A percentile compares a stretch with the other conserved stretches of the same genome.
Evolutionary conservation across 2,888 invertebrate genomes (phyloP).

Genomic region (Cheilosia grossa): DNA sequence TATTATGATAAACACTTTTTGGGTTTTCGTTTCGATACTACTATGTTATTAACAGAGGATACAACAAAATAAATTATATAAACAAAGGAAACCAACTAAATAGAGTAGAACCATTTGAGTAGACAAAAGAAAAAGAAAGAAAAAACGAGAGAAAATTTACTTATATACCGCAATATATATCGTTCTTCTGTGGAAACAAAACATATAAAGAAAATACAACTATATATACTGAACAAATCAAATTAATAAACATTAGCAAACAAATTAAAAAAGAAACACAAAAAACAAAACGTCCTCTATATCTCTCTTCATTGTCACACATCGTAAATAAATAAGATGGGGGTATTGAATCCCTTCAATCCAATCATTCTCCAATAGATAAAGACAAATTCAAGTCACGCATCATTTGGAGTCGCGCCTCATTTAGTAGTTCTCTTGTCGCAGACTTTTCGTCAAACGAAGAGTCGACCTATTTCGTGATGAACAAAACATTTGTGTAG

Average conservation of each 20-base stretch:
- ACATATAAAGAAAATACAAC: conserved; percentile 37
- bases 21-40: conserved; percentile 53
- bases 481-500: conserved; percentile 3
- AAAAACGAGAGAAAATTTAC: conserved; percentile 40
- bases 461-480: not conserved
- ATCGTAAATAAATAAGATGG: conserved; percentile 1
- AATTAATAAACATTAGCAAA: conserved; percentile 36
- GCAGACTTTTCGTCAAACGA: too few species aligned
- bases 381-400: too few species aligned
- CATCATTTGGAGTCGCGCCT: too few species aligned
- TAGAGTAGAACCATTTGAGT: conserved; percentile 40
- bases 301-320: conserved; percentile 23
- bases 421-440: too few species aligned
- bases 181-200: conserved; percentile 60
- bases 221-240: conserved; percentile 50
- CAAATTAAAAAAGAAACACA: conserved; percentile 18
- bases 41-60: conserved; percentile 43
- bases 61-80: conserved; percentile 36
- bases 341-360: conserved; percentile 21
- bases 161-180: conserved; percentile 35
- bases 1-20: conserved; percentile 18
- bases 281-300: conserved; percentile 45
- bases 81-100: conserved; percentile 25
- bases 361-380: not conserved
- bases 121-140: conserved; percentile 23